Evolutionary conservation across 2,888 invertebrate genomes (phyloP).

Genomic region (Melieria omissa): DNA sequence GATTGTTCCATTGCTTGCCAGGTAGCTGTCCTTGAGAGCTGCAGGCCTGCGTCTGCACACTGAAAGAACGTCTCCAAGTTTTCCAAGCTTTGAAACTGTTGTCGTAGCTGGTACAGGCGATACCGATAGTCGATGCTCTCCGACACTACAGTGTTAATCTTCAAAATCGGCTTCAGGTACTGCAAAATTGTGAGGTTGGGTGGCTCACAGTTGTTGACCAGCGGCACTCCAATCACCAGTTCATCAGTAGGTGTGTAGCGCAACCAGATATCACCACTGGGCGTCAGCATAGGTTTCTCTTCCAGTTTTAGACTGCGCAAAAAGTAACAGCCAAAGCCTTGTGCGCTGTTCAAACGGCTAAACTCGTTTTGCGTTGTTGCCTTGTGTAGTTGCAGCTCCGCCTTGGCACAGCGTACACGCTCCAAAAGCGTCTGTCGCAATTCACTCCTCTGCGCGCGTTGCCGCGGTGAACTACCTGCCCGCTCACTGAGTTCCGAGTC

Average conservation of each 20-base stretch:
- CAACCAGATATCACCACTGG: constrained; percentile 60
- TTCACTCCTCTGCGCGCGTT: constrained; percentile 28
- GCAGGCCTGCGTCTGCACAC: constrained; percentile 39
- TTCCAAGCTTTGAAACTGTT: constrained; percentile 45
- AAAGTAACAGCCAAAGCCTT: constrained; percentile 52
- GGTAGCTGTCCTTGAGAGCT: constrained; percentile 13
- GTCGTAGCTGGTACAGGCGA: constrained; percentile 55
- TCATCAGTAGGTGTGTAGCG: constrained; percentile 48
- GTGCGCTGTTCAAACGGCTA: constrained; percentile 44
- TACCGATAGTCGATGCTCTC: constrained; percentile 43
- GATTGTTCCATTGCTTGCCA: constrained; percentile 44
- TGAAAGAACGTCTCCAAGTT: constrained; percentile 45
- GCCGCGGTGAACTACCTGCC: not conserved
- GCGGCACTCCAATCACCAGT: constrained; percentile 55
- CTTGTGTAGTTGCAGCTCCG: constrained; percentile 55
- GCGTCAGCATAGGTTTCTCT: constrained; percentile 58
- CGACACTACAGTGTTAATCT: constrained; percentile 14
- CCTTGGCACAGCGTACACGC: constrained; percentile 51
- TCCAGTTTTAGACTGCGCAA: constrained; percentile 55
- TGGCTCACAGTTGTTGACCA: constrained; percentile 52
- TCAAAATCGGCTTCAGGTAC: constrained; percentile 46
- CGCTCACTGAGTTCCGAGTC: not conserved
- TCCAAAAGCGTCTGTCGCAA: constrained; percentile 49
- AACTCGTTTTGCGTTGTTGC: constrained; percentile 54
- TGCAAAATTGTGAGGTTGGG: constrained; percentile 44